Base-by-base conservation (phyloP, 2,113 vertebrate species). In the Melanostigma gelatinosum region DNA sequence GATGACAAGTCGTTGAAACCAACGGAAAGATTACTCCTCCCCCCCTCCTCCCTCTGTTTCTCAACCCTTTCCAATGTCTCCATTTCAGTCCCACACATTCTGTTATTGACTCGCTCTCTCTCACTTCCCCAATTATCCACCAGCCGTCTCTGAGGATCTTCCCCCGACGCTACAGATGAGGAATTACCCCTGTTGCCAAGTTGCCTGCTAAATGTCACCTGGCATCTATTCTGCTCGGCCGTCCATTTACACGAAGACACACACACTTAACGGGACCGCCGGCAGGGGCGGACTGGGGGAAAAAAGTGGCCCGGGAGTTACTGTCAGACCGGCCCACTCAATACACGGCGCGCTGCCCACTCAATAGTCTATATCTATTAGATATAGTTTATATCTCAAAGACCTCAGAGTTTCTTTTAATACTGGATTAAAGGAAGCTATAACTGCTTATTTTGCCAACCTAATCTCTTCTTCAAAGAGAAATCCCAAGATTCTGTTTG, bases 111-210 rank as follows among this genome's bases (percentile, higher is more conserved):
- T 61, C 29, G 3, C 66, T 69, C 4, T n/a, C 6, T n/a, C 54
- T 52, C 61, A 4, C n/a, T 22, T 70, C 73, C 24, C 58, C 68
- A 76, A 68, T 75, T 72, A 84, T 54, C 63, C 68, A 77, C 74
- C 50, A 27, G 40, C 36, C 0, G 2, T 64, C 83, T 73, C 83
- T 24, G 7, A 79, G 80, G 75, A 65, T 55, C 84, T 18, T 58
- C 61, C 22, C 42, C 48, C 24, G 58, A 77, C 63, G 74, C 65
- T 63, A 4, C 80, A 77, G 75, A 84, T 80, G 86, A 85, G 71
- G 62, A 77, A 77, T 74, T 48, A 82, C 75, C 64, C 48, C 58
- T 58, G 84, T 86, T 90, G 89, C 86, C 69, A 81, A 70, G 89
- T 72, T 86, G 34, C 66, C 76, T 50, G 20, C 40, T 78, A 80